These are phyloP conservation scores for Trichomycterus rosablanca DNA, from an alignment of 2,113 vertebrate genomes.

Conservation along the genomic window DNA sequence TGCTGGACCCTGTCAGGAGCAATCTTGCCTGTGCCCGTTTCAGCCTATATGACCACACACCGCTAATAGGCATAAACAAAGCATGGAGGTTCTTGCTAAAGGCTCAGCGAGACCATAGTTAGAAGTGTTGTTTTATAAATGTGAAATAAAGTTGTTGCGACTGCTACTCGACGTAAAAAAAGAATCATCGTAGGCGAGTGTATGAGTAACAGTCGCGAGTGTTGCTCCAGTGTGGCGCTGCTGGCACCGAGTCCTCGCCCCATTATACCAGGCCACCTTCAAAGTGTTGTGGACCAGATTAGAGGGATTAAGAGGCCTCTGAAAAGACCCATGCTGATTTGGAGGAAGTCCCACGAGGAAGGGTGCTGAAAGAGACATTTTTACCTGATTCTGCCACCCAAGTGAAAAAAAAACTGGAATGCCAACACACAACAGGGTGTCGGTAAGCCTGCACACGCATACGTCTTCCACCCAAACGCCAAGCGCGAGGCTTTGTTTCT, in stretches of 20 bases:
- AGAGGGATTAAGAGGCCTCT: slow-evolving; percentile 89
- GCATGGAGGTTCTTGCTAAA: too few species aligned
- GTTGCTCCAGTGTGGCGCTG: slow-evolving; percentile 16
- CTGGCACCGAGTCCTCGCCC: slow-evolving; percentile 47
- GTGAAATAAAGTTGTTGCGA: too few species aligned
- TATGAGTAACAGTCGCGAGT: slow-evolving; percentile 20
- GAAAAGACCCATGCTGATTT: slow-evolving; percentile 84
- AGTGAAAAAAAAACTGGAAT: slow-evolving; percentile 33
- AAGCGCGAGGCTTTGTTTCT: slow-evolving; percentile 21
- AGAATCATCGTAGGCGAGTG: too few species aligned
- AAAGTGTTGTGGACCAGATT: slow-evolving; percentile 90
- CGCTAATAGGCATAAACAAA: too few species aligned
- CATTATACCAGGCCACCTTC: slow-evolving; percentile 81
- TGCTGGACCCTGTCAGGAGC: slow-evolving; percentile 53
- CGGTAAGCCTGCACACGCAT: slow-evolving; percentile 8
- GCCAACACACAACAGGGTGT: slow-evolving; percentile 24
- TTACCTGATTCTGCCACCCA: slow-evolving; percentile 72
- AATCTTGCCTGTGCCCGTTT: slow-evolving; percentile 55
- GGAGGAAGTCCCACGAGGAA: slow-evolving; percentile 82
- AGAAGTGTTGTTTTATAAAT: too few species aligned
- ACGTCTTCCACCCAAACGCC: slow-evolving; percentile 12
- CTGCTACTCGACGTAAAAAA: too few species aligned
- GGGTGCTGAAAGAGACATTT: slow-evolving; percentile 79
- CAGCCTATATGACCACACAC: slow-evolving; percentile 38
- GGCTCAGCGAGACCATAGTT: too few species aligned